Evolutionary conservation across 2,888 invertebrate genomes (phyloP).

Genomic region (Achlya flavicornis): DNA sequence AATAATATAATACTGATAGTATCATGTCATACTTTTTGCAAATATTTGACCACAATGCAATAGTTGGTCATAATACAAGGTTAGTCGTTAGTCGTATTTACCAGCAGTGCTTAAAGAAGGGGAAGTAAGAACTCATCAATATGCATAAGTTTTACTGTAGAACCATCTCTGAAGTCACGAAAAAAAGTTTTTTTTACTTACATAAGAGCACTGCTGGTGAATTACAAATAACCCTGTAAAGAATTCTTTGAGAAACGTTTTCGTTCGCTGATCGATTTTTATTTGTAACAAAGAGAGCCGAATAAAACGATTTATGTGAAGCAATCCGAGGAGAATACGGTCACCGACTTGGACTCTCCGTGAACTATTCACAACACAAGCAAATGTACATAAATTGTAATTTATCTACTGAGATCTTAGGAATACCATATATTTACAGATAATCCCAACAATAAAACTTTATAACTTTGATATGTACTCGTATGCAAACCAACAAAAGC

Average conservation of each 20-base stretch:
- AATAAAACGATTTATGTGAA: background rate
- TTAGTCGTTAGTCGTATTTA: too few species aligned
- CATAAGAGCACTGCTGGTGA: too few species aligned
- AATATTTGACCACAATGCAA: too few species aligned
- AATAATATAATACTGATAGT: too few species aligned
- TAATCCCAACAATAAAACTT: slow-evolving; percentile 47
- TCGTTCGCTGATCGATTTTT: background rate
- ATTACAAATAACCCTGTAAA: too few species aligned
- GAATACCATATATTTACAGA: slow-evolving; percentile 25
- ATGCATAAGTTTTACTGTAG: too few species aligned
- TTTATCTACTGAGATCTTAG: background rate
- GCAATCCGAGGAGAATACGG: background rate
- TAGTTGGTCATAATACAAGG: too few species aligned
- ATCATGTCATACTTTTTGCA: too few species aligned
- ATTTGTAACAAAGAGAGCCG: background rate
- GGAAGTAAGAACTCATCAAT: too few species aligned
- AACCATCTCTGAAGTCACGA: too few species aligned
- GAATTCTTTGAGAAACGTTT: background rate
- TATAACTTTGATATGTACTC: slow-evolving; percentile 12
- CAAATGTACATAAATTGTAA: background rate
- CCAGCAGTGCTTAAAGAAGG: too few species aligned
- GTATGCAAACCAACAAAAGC: slow-evolving; percentile 55
- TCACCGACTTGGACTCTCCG: background rate
- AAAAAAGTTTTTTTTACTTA: too few species aligned
- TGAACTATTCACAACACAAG: slow-evolving; percentile 9